Evolutionary conservation across 2,113 vertebrate species (phyloP), one percentile per base, ranked within the genome.

Genomic region (Upupa epops): DNA sequence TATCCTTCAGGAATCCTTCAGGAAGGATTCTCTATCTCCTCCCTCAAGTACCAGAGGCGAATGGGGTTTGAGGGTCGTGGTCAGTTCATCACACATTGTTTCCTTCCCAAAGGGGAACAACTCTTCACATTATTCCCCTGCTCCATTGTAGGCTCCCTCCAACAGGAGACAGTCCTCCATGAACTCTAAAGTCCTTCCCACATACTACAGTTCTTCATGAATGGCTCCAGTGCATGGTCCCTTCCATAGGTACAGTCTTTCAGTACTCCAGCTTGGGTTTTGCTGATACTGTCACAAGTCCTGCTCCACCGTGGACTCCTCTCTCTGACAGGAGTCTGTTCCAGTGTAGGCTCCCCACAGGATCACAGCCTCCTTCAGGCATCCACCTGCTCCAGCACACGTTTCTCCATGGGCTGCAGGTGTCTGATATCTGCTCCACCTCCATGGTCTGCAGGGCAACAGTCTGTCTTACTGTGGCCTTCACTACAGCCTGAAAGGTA

Each of bases 401-500:
- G 14, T 5, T 0, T 9, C 34, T 60, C 32, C 32, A 25, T 22
- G 14, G 32, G 14, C 13, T 36, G 32, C 6, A 20, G 42, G 24
- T 28, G 11, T 22, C 13, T 17, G 19, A 42, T 42, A 42, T 51
- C 13, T 87, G 1, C 18, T 58, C n/a, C 61, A 13, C 8, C 29
- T 64, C 29, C 56, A 2, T 3, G 45, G 61, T 45, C 55, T 69
- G 24, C 21, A 40, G 40, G 11, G 28, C 11, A 24, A 52, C 21
- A 40, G 8, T 28, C 31, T 74, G 34, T 10, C 5, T 48, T 25
- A 36, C 63, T 32, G 13, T 17, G 19, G 18, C 7, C 37, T 75
- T 18, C 21, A n/a, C 5, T 21, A 14, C 0, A 0, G 11, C 5
- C 13, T 76, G 17, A 36, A 56, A 65, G 17, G 34, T 9, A 63